Conservation (phyloP, 2,888 invertebrate genomes). For the Craniophora ligustri region DNA sequence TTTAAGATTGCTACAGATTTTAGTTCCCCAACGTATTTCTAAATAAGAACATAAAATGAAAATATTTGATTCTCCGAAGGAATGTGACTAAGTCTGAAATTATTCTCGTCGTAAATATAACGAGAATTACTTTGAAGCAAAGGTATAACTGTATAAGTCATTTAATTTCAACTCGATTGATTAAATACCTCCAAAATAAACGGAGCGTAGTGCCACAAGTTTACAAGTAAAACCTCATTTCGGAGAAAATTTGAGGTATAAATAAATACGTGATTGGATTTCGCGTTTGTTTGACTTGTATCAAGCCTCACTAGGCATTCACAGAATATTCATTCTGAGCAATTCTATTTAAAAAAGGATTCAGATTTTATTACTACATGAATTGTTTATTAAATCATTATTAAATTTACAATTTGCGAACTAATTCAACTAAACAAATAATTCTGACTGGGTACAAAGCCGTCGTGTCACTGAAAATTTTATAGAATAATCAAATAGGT, state of each 20-base stretch:
- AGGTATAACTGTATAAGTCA: not conserved
- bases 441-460: too few species aligned
- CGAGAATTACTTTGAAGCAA: not conserved
- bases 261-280: conserved; percentile 13
- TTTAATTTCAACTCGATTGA: not conserved
- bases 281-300: conserved; percentile 17
- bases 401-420: too few species aligned
- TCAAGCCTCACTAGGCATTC: conserved; percentile 14
- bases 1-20: conserved; percentile 13
- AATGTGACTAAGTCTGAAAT: not conserved
- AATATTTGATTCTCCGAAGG: conserved; percentile 4
- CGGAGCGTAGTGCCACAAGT: not conserved
- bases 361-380: not conserved
- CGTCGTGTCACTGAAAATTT: too few species aligned
- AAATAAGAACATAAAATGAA: not conserved
- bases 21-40: conserved; percentile 7
- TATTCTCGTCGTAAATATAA: not conserved
- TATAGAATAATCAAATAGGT: too few species aligned
- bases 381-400: not conserved
- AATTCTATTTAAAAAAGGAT: not conserved
- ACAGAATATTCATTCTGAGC: not conserved
- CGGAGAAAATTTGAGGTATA: not conserved
- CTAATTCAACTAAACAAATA: too few species aligned
- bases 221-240: not conserved
- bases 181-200: conserved; percentile 9